Base-by-base conservation (phyloP, 53 echinoderm and acorn worm species). In the Apostichopus leukothele region DNA sequence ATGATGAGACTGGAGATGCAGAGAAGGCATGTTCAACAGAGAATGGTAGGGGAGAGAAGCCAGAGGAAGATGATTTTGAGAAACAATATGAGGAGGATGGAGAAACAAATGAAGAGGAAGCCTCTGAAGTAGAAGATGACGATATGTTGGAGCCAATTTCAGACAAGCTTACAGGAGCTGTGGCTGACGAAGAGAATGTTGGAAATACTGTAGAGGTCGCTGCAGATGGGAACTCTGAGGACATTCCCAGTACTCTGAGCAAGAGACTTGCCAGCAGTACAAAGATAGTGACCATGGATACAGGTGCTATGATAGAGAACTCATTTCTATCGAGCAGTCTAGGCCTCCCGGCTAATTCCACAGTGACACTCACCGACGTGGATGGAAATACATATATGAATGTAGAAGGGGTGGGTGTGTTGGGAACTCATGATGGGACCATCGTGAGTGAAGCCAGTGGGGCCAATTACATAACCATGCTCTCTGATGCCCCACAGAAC, bases 201-300 rank as follows among this genome's bases (percentile, higher is more conserved):
- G 84, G 57, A 67, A 85, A 39, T 66, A 85, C 85, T 23, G 85
- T 85, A 5, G 85, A 85, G 39, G 85, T 85, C 11, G 67, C 8
- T 76, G 71, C 71, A 71, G 71, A 71, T 6, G 18, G 18, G 6
- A 14, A 71, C 16, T 16, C 71, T 16, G 71, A 71, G 18, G 20
- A 19, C 6, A 71, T 5, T n/a, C 18, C 71, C 20, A n/a, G 16
- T n/a, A 71, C 71, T 71, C 16, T 13, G 6, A 71, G 71, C n/a
- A 19, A n/a, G 20, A 18, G n/a, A n/a, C 14, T 71, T 16, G 18
- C 71, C 3, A 71, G 18, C 20, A 18, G 18, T 16, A 14, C 20
- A 71, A 71, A 71, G 20, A 71, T 19, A 16, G 20, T 71, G 16
- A n/a, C 71, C 71, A 71, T 19, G 20, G n/a, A n/a, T 19, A 5